phyloP scores from a whole-genome alignment of 2,888 invertebrate genomes.

The Marasmarcha lunaedactyla region DNA sequence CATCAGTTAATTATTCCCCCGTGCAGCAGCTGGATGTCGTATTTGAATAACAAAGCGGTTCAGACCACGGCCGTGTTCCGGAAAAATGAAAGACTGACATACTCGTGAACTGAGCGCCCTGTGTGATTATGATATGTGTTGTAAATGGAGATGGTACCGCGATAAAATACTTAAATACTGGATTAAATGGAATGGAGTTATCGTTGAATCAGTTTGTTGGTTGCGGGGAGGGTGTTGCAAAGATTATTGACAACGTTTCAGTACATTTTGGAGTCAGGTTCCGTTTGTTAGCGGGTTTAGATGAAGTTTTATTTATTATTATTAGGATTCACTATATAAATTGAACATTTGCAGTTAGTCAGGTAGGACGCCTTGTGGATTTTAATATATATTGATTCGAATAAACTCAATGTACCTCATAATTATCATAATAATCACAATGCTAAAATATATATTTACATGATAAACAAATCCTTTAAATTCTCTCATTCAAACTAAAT shows the following conservation, averaged over 20 bases:
- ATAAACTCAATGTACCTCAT: no score
- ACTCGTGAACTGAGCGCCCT: slow-evolving; percentile 10
- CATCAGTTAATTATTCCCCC: slow-evolving; percentile 48
- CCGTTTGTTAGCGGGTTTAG: slow-evolving; percentile 5
- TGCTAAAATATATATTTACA: no score
- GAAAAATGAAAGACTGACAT: slow-evolving; percentile 51
- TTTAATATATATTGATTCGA: no score
- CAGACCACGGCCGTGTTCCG: slow-evolving; percentile 34
- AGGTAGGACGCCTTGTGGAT: no score
- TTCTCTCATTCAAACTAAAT: neutral
- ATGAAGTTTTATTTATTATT: no score
- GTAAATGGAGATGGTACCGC: slow-evolving; percentile 16
- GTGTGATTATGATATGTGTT: slow-evolving; percentile 19
- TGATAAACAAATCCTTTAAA: neutral
- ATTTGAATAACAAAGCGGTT: slow-evolving; percentile 56
- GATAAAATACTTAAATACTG: slow-evolving; percentile 13
- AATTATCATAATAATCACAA: no score
- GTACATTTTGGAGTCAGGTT: slow-evolving; percentile 2
- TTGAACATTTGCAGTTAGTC: no score
- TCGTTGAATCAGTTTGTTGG: slow-evolving; percentile 11
- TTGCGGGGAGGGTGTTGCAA: no score
- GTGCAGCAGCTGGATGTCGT: slow-evolving; percentile 32
- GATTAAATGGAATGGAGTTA: slow-evolving; percentile 3
- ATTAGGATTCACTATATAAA: no score
- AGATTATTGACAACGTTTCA: no score